A percentile compares a stretch with the other conserved stretches of the same genome.
phyloP scores from a whole-genome alignment of 1,140 invertebrate genomes.

The Panonychus citri region DNA sequence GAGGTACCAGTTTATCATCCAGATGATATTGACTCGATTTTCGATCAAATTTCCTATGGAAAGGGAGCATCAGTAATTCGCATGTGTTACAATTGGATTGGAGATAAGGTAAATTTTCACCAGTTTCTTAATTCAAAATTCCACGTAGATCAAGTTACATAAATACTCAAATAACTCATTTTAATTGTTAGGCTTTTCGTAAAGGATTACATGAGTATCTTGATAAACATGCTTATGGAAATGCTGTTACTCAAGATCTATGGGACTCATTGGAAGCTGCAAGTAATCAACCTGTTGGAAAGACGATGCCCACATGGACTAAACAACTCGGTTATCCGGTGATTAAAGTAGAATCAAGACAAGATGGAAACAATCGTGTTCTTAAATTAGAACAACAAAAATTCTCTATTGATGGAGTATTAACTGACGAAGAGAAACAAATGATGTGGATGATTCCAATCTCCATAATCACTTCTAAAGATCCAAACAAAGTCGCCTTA shows the following conservation, averaged over 20 bases:
- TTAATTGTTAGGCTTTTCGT: conserved; percentile 39
- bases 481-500: conserved; percentile 28
- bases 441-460: conserved; percentile 64
- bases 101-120: conserved; percentile 6
- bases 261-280: conserved; percentile 74
- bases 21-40: conserved; percentile 25
- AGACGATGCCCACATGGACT: conserved; percentile 88
- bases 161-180: no score
- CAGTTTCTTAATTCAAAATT: no score
- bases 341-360: conserved; percentile 23
- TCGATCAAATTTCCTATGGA: conserved; percentile 27
- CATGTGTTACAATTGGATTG: conserved; percentile 13
- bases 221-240: conserved; percentile 60
- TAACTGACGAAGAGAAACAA: conserved; percentile 16
- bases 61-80: conserved; percentile 28
- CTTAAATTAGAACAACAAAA: conserved; percentile 54
- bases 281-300: conserved; percentile 63
- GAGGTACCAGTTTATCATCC: conserved; percentile 33
- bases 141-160: no score
- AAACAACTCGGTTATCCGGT: conserved; percentile 74
- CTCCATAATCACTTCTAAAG: conserved; percentile 44
- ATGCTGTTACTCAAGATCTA: conserved; percentile 81
- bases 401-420: conserved; percentile 55
- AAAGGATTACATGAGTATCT: conserved; percentile 86
- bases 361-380: conserved; percentile 32